phyloP scores from a whole-genome alignment of 2,797 vertebrate genomes.

The Kryptopterus vitreolus region DNA sequence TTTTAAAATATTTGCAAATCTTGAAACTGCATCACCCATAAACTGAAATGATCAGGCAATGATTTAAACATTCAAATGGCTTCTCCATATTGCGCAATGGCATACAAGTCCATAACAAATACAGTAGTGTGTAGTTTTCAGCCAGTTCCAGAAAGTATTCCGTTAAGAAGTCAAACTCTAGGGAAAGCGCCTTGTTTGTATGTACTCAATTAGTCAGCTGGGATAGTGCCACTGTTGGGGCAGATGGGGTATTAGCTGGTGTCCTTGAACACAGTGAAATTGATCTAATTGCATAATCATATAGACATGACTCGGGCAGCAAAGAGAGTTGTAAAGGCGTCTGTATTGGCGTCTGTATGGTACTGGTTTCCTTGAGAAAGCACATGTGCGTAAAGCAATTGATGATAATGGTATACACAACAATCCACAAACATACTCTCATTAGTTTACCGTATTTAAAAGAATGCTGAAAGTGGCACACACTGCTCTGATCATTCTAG shows the following conservation, averaged over 20 bases:
- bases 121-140: conserved; percentile 32
- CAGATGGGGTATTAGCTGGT: conserved; percentile 46
- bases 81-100: conserved; percentile 39
- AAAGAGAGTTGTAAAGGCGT: conserved; percentile 60
- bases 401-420: conserved; percentile 45
- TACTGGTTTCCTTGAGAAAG: conserved; percentile 31
- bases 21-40: conserved; percentile 2
- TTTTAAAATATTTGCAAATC: neutral
- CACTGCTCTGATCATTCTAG: conserved; percentile 9
- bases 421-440: conserved; percentile 53
- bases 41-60: conserved; percentile 31
- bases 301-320: conserved; percentile 61
- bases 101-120: conserved; percentile 32
- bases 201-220: conserved; percentile 23
- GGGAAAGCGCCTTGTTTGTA: conserved; percentile 17
- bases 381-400: conserved; percentile 42
- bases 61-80: conserved; percentile 46
- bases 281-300: conserved; percentile 71
- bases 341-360: conserved; percentile 37
- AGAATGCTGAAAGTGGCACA: neutral
- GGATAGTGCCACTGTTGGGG: conserved; percentile 1
- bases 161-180: neutral
- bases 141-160: conserved; percentile 27
- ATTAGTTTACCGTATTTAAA: conserved; percentile 23
- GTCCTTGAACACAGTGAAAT: conserved; percentile 62